A percentile compares a stretch with the other conserved stretches of the same genome.
These are phyloP conservation scores for Harpagifer antarcticus DNA, from an alignment of 2,797 vertebrate species.

Conservation along the genomic window DNA sequence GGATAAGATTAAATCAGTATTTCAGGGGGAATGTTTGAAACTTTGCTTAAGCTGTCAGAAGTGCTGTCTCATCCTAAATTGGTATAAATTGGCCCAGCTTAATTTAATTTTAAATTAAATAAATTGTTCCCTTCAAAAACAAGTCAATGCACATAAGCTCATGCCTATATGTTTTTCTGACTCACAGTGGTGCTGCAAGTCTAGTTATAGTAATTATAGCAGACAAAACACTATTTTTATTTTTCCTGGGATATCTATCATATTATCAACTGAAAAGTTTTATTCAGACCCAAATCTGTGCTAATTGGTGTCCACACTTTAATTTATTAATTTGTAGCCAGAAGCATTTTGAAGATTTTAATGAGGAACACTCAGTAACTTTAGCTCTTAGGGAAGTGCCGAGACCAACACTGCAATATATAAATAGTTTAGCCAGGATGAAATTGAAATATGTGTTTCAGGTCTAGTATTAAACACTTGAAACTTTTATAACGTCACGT, in stretches of 20 bases:
- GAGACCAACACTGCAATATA: conserved; percentile 11
- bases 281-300: conserved; percentile 36
- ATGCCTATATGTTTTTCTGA: background rate
- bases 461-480: background rate
- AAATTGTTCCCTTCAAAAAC: background rate
- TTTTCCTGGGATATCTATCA: conserved; percentile 29
- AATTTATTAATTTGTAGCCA: conserved; percentile 61
- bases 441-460: background rate
- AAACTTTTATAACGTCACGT: background rate
- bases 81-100: conserved; percentile 26
- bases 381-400: conserved; percentile 33
- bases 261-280: conserved; percentile 24
- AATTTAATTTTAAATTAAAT: too few relatives aligned
- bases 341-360: conserved; percentile 53
- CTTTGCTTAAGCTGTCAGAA: conserved; percentile 26
- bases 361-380: conserved; percentile 49
- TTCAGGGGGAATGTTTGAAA: conserved; percentile 25
- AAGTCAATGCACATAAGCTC: background rate
- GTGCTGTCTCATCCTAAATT: conserved; percentile 17
- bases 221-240: conserved; percentile 9
- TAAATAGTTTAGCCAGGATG: conserved; percentile 18
- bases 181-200: conserved; percentile 11
- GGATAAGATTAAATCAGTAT: conserved; percentile 13
- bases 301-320: conserved; percentile 43
- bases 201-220: conserved; percentile 10